Percentiles rank a stretch among this genome's conserved stretches.
Evolutionary conservation across 2,797 vertebrate species (phyloP).

Genomic region (Chromobotia macracanthus): DNA sequence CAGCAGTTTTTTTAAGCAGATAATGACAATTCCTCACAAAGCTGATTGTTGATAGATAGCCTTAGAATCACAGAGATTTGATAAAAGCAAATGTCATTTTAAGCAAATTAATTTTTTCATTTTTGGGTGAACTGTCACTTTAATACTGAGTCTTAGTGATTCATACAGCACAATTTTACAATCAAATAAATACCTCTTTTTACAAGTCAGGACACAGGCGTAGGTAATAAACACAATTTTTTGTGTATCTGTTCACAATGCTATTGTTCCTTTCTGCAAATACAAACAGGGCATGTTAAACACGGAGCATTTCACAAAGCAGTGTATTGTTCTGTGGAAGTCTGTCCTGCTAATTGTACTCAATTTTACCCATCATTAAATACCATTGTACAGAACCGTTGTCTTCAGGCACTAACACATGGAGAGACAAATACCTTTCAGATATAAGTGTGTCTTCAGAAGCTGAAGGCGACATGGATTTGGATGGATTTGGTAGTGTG

Average conservation of each 20-base stretch:
- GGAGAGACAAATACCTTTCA: conserved; percentile 64
- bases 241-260: not conserved
- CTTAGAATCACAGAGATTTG: too few species aligned
- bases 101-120: too few species aligned
- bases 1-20: too few species aligned
- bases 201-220: conserved; percentile 55
- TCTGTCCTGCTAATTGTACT: conserved; percentile 59
- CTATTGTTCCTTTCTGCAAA: conserved; percentile 4
- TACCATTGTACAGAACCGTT: conserved; percentile 59
- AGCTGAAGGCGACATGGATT: conserved; percentile 63
- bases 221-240: conserved; percentile 13
- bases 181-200: conserved; percentile 66
- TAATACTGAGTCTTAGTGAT: conserved; percentile 53
- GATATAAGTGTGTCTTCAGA: conserved; percentile 75
- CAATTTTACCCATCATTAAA: conserved; percentile 57
- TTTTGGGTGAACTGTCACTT: not conserved
- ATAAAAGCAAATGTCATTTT: too few species aligned
- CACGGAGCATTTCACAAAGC: conserved; percentile 51
- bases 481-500: conserved; percentile 61
- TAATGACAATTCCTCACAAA: too few species aligned
- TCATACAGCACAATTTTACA: conserved; percentile 51
- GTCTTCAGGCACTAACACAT: conserved; percentile 63
- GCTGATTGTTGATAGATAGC: too few species aligned
- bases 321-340: conserved; percentile 57
- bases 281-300: conserved; percentile 15